Conservation (phyloP, 2,113 vertebrate genomes). For the Macquaria ambigua region DNA sequence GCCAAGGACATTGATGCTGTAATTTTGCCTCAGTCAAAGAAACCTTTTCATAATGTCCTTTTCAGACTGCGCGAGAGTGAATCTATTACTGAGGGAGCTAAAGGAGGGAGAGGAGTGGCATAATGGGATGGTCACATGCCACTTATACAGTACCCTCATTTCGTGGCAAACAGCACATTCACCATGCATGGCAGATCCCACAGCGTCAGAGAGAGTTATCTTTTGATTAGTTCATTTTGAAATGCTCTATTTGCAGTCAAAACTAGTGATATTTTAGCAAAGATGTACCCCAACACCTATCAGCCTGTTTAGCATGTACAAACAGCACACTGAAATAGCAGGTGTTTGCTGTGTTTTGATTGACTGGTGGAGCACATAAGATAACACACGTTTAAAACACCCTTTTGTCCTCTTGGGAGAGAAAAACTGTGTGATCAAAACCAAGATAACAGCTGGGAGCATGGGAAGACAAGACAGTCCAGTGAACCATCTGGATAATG, state of each 20-base stretch:
- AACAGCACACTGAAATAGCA: slow-evolving; percentile 16
- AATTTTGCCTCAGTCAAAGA: slow-evolving; percentile 60
- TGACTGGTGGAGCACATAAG: slow-evolving; percentile 18
- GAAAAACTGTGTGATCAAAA: slow-evolving; percentile 39
- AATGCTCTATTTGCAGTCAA: slow-evolving; percentile 9
- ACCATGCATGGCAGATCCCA: not conserved
- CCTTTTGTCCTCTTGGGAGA: slow-evolving; percentile 22
- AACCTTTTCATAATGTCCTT: slow-evolving; percentile 58
- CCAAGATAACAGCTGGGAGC: slow-evolving; percentile 51
- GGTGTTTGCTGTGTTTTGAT: slow-evolving; percentile 38
- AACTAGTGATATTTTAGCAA: slow-evolving; percentile 9
- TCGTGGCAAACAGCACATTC: slow-evolving; percentile 22
- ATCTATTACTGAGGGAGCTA: slow-evolving; percentile 44
- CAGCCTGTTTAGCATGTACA: not conserved
- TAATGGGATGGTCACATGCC: slow-evolving; percentile 17
- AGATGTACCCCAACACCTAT: not conserved
- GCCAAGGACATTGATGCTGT: slow-evolving; percentile 61
- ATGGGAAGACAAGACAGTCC: not conserved
- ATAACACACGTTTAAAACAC: slow-evolving; percentile 30
- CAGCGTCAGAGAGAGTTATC: not conserved
- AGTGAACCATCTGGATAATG: slow-evolving; percentile 57
- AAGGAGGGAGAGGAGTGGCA: slow-evolving; percentile 31
- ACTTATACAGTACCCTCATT: slow-evolving; percentile 6
- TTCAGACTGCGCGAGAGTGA: slow-evolving; percentile 38
- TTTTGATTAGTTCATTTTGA: slow-evolving; percentile 9